Evolutionary conservation across 2,797 vertebrate genomes (phyloP), one percentile per base, ranked within the genome.

Genomic region (Kryptopterus vitreolus): DNA sequence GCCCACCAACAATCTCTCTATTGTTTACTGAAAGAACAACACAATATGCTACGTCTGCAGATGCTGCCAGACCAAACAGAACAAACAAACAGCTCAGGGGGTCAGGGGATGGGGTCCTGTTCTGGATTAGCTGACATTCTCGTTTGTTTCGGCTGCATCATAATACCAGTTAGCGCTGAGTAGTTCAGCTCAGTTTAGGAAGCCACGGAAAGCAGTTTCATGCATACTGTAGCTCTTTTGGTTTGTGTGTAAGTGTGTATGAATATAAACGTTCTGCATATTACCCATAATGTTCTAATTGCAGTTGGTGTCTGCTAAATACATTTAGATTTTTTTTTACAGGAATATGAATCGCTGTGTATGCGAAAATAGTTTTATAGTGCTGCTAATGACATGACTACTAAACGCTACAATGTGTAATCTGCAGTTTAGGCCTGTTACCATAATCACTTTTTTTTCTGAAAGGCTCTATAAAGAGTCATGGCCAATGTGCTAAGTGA

Each of bases 191-290:
- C 74, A 69, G 70, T 53, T 83, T 83, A 77, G 79, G 87, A 92
- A 91, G 92, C 91, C 92, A 90, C 91, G 92, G 87, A 90, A 89
- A 86, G 85, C 83, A 90, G 75, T 90, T 92, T 92, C 88, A 90
- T 91, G 92, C 90, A 90, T 91, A 63, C 63, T 5, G 57, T 72
- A 81, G 55, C 69, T 79, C 43, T 83, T 68, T 70, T 73, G 62
- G 83, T 87, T 81, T 87, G 48, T 48, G 24, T 26, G 22, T 24
- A 20, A 16, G 57, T 77, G 31, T 50, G 31, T 46, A 65, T 74
- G 4, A 74, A 59, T 46, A 74, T 61, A 53, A 63, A 55, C 31
- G 16, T 58, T 75, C 18, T 55, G 22, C 38, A 65, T 63, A 29
- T 75, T 80, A 68, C 46, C 38, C n/a, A 38, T 53, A 59, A 61